These are phyloP conservation scores for Catamblyrhynchus diadema DNA, from an alignment of 2,797 vertebrate genomes.

Conservation along the genomic window DNA sequence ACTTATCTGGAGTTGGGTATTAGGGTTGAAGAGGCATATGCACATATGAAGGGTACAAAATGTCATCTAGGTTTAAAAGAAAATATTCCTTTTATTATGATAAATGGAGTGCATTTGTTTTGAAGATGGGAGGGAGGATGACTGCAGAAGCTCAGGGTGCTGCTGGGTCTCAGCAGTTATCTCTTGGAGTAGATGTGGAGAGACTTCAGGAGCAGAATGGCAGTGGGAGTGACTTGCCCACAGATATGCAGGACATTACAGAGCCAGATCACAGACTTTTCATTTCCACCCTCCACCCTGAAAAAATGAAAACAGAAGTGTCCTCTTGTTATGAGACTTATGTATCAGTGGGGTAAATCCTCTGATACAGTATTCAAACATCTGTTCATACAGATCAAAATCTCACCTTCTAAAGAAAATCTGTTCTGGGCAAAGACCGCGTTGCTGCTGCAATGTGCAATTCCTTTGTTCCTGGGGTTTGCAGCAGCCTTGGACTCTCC, in stretches of 20 bases:
- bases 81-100: neutral
- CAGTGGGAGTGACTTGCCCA: neutral
- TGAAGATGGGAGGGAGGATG: neutral
- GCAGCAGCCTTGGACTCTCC: neutral
- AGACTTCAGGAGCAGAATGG: neutral
- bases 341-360: neutral
- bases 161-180: neutral
- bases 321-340: neutral
- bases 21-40: neutral
- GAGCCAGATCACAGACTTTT: neutral
- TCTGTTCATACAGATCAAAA: neutral
- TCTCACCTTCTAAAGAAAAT: neutral
- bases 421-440: neutral
- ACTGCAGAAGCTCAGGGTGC: neutral
- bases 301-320: neutral
- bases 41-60: neutral
- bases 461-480: neutral
- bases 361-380: neutral
- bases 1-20: neutral
- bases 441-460: fast-evolving
- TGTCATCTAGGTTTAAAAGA: neutral
- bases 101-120: neutral
- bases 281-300: neutral
- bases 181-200: neutral
- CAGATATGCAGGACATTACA: neutral